Evolutionary conservation across 1,140 invertebrate species (phyloP).

Genomic region (Drosophila tani): DNA sequence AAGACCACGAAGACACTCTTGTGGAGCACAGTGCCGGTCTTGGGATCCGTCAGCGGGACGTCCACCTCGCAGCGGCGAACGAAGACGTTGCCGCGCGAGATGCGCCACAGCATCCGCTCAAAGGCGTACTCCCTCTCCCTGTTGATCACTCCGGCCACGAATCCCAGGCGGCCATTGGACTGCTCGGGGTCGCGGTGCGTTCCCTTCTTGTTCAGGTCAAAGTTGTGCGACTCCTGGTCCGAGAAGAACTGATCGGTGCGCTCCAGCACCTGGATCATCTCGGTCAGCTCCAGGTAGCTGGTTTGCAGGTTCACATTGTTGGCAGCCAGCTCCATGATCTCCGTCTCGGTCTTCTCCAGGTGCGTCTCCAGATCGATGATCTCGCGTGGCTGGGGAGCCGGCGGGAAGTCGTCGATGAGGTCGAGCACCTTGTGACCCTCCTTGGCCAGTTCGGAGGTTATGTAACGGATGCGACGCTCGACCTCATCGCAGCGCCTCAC

Average conservation of each 20-base stretch:
- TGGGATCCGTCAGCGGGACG: slow-evolving; percentile 92
- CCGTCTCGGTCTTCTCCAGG: slow-evolving; percentile 96
- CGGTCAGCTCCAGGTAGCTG: slow-evolving; percentile 96
- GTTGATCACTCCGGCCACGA: slow-evolving; percentile 93
- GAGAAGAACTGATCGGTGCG: slow-evolving; percentile 91
- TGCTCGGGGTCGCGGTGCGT: slow-evolving; percentile 91
- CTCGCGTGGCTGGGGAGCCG: slow-evolving; percentile 97
- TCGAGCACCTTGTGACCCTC: slow-evolving; percentile 91
- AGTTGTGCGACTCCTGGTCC: slow-evolving; percentile 72
- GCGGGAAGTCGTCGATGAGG: slow-evolving; percentile 91
- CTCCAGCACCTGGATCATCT: slow-evolving; percentile 96
- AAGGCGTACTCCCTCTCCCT: slow-evolving; percentile 96
- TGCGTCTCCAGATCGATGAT: slow-evolving; percentile 94
- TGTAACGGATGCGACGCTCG: slow-evolving; percentile 93
- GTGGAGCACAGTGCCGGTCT: slow-evolving; percentile 94
- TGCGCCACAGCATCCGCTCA: slow-evolving; percentile 98
- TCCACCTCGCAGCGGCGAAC: slow-evolving; percentile 94
- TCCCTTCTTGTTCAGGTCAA: slow-evolving; percentile 86
- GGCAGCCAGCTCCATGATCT: slow-evolving; percentile 96
- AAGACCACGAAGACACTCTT: slow-evolving; percentile 98
- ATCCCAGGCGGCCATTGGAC: slow-evolving; percentile 88
- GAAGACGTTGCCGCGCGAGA: slow-evolving; percentile 96
- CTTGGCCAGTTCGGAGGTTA: slow-evolving; percentile 94
- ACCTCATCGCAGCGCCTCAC: slow-evolving; percentile 94
- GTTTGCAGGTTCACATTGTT: slow-evolving; percentile 97